Conservation (phyloP, 2,113 vertebrate species). For the Varanus komodoensis region DNA sequence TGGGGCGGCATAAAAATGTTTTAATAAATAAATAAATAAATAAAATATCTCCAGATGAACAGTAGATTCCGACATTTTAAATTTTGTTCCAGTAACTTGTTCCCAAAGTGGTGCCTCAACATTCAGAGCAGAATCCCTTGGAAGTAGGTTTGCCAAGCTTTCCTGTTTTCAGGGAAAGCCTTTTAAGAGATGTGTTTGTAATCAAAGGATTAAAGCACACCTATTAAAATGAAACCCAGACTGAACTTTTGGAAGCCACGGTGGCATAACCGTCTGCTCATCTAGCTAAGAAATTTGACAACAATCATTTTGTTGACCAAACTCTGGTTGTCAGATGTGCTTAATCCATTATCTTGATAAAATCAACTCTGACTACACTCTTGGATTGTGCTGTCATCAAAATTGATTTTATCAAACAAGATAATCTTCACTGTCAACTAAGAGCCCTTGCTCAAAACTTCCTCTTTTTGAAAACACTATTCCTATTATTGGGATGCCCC, state of each 20-base stretch:
- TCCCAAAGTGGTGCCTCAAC: neutral
- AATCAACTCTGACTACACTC: conserved; percentile 55
- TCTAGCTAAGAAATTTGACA: conserved; percentile 40
- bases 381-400: conserved; percentile 47
- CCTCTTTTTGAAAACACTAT: neutral
- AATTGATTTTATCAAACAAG: conserved; percentile 52
- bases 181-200: neutral
- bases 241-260: accelerated
- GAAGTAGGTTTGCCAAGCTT: neutral
- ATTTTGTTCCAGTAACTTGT: neutral
- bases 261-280: accelerated
- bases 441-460: conserved; percentile 26
- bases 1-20: too few species aligned
- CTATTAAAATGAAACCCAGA: neutral
- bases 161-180: neutral
- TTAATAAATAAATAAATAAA: too few species aligned
- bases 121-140: too few species aligned
- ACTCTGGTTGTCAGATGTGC: conserved; percentile 42
- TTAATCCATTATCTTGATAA: conserved; percentile 63
- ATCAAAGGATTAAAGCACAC: neutral
- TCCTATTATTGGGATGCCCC: neutral
- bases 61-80: neutral
- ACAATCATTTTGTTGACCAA: conserved; percentile 49
- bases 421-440: conserved; percentile 33
- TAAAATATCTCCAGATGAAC: neutral